phyloP scores from a whole-genome alignment of 2,113 vertebrate genomes.

The Rhineura floridana region DNA sequence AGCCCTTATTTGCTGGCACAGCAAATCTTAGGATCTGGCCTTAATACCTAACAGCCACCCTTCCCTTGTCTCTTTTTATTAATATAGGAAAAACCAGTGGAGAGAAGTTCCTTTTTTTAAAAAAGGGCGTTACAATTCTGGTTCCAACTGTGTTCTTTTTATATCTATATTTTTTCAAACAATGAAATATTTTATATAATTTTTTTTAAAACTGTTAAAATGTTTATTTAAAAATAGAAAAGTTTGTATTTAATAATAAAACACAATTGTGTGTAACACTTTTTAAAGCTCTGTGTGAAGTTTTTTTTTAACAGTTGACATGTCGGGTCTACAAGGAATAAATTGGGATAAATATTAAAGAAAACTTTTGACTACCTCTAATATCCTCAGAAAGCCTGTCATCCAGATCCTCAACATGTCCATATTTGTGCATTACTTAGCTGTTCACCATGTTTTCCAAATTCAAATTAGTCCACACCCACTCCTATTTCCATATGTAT shows the following conservation, averaged over 20 bases:
- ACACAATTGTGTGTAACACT: not conserved
- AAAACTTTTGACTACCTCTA: not conserved
- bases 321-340: no score
- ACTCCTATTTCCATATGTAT: no score
- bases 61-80: not conserved
- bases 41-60: not conserved
- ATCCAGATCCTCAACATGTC: no score
- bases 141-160: conserved; percentile 17
- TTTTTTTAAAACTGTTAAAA: conserved; percentile 68
- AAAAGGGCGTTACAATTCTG: conserved; percentile 16
- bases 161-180: conserved; percentile 64
- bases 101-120: conserved; percentile 2
- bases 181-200: conserved; percentile 81
- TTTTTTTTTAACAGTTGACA: not conserved
- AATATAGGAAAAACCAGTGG: not conserved
- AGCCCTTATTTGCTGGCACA: conserved; percentile 1
- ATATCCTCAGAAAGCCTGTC: no score
- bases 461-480: no score
- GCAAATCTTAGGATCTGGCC: not conserved
- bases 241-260: no score
- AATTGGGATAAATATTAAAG: not conserved
- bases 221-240: conserved; percentile 81
- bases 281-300: not conserved
- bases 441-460: no score
- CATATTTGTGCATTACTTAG: no score